Evolutionary conservation across 2,113 vertebrate genomes (phyloP), one percentile per base, ranked within the genome.

Genomic region (Dasypus novemcinctus): DNA sequence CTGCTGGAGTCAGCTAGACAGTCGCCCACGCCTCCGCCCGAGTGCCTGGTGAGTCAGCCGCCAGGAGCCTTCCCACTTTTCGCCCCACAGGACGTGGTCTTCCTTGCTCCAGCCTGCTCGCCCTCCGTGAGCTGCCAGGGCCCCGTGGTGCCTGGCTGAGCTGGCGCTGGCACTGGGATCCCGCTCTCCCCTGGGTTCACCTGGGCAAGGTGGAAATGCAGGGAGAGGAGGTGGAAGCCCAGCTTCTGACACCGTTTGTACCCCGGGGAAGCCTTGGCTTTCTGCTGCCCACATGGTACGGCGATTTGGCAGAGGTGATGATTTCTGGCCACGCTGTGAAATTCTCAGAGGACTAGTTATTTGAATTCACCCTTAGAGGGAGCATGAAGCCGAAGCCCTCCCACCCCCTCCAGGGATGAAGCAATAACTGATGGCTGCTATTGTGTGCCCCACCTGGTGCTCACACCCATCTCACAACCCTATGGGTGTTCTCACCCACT

Each of bases 321-420:
- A 88, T 59, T 49, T 41, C 71, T 59, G 79, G 79, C 83, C 93
- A 49, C 29, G 12, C 61, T 7, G 0, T n/a, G 72, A 54, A 5
- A 13, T 87, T 90, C 87, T 91, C 33, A 43, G 87, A 61, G 59
- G 54, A 49, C 21, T 43, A 57, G 74, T 72, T 36, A 0, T 71
- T 76, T 94, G 66, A 46, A 83, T 71, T 75, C 36, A 17, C n/a
- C n/a, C 41, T 27, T 61, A 15, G 64, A 72, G 25, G 72, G 29
- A 88, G 61, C 78, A 2, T 25, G 33, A 6, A 14, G 9, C 7
- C 31, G 31, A 36, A 13, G 8, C 43, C 74, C 71, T 27, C 3
- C 10, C 33, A 1, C 41, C 33, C 80, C 17, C 25, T 0, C 0
- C 23, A 61, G 52, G 54, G 33, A 41, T 4, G 36, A 43, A 15